A percentile compares a stretch with the other conserved stretches of the same genome.
phyloP scores from a whole-genome alignment of 2,797 vertebrate species.

The Rhinophrynus dorsalis region DNA sequence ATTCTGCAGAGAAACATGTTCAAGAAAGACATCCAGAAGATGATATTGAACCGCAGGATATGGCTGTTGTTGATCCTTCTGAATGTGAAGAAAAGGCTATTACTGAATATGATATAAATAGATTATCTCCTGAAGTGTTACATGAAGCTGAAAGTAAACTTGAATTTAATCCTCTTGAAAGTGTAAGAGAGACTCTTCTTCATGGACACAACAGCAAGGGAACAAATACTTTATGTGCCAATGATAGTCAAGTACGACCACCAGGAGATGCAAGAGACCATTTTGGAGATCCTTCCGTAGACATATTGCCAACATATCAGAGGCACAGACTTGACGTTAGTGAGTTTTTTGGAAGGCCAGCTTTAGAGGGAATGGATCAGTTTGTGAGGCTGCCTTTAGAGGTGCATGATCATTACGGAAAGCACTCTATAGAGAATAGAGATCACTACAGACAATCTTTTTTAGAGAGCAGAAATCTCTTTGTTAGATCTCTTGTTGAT shows the following conservation, averaged over 20 bases:
- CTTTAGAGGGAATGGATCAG: slow-evolving; percentile 74
- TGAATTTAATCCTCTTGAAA: slow-evolving; percentile 7
- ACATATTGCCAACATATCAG: slow-evolving; percentile 78
- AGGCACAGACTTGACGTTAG: slow-evolving; percentile 74
- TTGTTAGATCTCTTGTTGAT: slow-evolving; percentile 73
- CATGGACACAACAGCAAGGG: slow-evolving; percentile 6
- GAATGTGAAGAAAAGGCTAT: slow-evolving; percentile 59
- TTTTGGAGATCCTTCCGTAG: slow-evolving; percentile 74
- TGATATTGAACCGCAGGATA: slow-evolving; percentile 38
- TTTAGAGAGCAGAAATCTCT: slow-evolving; percentile 72
- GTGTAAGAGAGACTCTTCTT: neutral
- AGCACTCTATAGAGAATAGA: slow-evolving; percentile 85
- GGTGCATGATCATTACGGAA: slow-evolving; percentile 77
- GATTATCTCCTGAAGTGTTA: slow-evolving; percentile 11
- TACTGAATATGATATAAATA: slow-evolving; percentile 62
- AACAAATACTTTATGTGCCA: slow-evolving; percentile 1
- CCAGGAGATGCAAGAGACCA: slow-evolving; percentile 84
- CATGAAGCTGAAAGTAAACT: slow-evolving; percentile 11
- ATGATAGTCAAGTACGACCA: slow-evolving; percentile 54
- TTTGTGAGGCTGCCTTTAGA: slow-evolving; percentile 73
- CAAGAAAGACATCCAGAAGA: slow-evolving; percentile 1
- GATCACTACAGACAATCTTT: slow-evolving; percentile 72
- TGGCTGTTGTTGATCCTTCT: slow-evolving; percentile 36
- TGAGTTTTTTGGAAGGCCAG: slow-evolving; percentile 71
- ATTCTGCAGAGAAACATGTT: neutral